A percentile compares a stretch with the other conserved stretches of the same genome.
phyloP scores from a whole-genome alignment of 2,888 invertebrate genomes.

The Gymnocheta viridis region DNA sequence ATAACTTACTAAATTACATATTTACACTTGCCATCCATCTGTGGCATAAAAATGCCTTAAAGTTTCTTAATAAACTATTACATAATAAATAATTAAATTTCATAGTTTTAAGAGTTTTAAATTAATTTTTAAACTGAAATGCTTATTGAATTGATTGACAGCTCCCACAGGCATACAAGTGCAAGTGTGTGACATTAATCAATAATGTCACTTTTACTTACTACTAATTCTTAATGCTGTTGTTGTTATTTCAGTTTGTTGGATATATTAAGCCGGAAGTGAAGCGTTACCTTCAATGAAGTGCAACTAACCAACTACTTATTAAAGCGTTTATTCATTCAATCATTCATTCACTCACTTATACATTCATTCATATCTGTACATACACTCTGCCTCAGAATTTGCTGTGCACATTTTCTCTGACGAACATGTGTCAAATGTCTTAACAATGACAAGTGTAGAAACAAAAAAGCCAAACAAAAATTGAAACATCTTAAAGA shows the following conservation, averaged over 20 bases:
- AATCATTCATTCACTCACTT: not conserved
- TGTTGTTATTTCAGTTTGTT: conserved; percentile 1
- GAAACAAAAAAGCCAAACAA: conserved; percentile 16
- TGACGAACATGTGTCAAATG: conserved; percentile 65
- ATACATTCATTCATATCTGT: not conserved
- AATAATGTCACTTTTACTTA: conserved; percentile 58
- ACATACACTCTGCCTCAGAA: conserved; percentile 4
- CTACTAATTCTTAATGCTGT: conserved; percentile 25
- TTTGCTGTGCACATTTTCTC: conserved; percentile 10
- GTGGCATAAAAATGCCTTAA: no score
- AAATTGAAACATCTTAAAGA: conserved; percentile 58
- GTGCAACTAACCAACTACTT: conserved; percentile 58
- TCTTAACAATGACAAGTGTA: conserved; percentile 66
- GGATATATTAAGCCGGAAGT: conserved; percentile 64
- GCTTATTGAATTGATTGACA: conserved; percentile 58
- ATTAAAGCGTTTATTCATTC: not conserved
- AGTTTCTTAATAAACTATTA: not conserved
- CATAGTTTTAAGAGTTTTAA: not conserved
- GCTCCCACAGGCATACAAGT: conserved; percentile 41
- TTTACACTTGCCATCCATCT: no score
- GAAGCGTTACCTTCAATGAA: conserved; percentile 63
- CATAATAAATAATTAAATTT: not conserved
- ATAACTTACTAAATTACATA: no score
- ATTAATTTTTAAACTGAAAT: conserved; percentile 10
- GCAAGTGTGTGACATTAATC: conserved; percentile 34